phyloP scores from a whole-genome alignment of 2,888 invertebrate species.

The Drosophila limbata region DNA sequence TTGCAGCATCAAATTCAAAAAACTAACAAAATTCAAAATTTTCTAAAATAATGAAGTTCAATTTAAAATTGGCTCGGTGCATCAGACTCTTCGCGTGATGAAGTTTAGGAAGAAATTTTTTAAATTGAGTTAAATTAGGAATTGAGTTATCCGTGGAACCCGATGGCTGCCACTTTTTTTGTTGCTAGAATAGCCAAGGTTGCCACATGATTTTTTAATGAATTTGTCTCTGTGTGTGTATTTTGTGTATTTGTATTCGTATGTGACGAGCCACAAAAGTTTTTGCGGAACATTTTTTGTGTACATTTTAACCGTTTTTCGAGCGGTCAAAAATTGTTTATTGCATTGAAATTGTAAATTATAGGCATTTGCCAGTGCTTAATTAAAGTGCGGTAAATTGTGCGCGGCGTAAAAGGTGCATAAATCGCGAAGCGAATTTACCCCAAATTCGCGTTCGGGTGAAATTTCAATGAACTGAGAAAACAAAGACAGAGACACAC shows the following conservation, averaged over 20 bases:
- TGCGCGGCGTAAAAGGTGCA: conserved; percentile 64
- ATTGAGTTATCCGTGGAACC: too few relatives aligned
- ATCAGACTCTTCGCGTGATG: too few relatives aligned
- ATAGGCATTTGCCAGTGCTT: conserved; percentile 46
- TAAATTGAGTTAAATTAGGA: too few relatives aligned
- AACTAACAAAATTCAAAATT: too few relatives aligned
- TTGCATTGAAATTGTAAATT: conserved; percentile 60
- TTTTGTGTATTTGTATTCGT: conserved; percentile 82
- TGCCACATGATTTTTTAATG: too few relatives aligned
- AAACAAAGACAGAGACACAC: conserved; percentile 78
- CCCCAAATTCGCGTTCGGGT: conserved; percentile 77
- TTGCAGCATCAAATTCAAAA: too few relatives aligned
- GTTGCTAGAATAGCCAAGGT: too few relatives aligned
- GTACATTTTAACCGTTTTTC: conserved; percentile 77
- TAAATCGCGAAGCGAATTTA: conserved; percentile 70
- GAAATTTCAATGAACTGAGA: conserved; percentile 84
- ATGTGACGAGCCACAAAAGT: conserved; percentile 79
- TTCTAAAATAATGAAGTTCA: too few relatives aligned
- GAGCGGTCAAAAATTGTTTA: conserved; percentile 69
- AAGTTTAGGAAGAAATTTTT: too few relatives aligned
- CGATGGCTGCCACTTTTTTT: too few relatives aligned
- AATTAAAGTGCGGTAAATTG: conserved; percentile 51
- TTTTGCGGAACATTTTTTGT: conserved; percentile 82
- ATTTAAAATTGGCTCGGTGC: too few relatives aligned
- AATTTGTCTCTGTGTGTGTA: background rate